Base-by-base conservation (phyloP, 2,113 vertebrate genomes). In the Fregetta grallaria region DNA sequence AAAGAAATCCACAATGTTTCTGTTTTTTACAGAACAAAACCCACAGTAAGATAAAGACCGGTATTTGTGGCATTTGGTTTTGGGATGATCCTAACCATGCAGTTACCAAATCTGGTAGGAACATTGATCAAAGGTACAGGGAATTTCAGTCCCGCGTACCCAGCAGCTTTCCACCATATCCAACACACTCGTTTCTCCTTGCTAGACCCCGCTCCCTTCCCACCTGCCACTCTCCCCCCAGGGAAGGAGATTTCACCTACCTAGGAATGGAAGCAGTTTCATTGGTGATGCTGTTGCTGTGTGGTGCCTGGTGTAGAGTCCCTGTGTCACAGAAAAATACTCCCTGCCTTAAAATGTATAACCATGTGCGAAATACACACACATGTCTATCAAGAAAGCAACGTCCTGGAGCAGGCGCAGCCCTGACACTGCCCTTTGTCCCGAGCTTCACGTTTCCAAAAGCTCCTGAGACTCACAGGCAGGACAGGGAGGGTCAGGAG, bases 211-310 rank as follows among this genome's bases (percentile, higher is more conserved):
- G 11, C 45, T 92, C 53, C 63, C 18, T 77, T 81, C 71, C 84
- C 67, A 44, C 67, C 55, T 74, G 62, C 11, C 55, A 20, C 38
- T 47, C 0, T 0, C 20, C 84, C 44, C 78, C 76, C 25, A 1
- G 45, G 53, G 56, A 94, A 76, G 72, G 53, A 79, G 47, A 63
- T 93, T 55, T 94, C 86, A 98, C 98, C 95, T 97, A 98, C 98
- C 98, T 95, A 98, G 90, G 47, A 98, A 96, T 91, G 91, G 94
- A 74, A 98, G 96, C 68, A 98, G 91, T 97, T 92, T 98, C 98
- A 98, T 98, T 96, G 98, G 97, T 91, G 94, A 70, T 52, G 92
- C 58, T 26, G 73, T 66, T 95, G 88, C 61, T 50, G 86, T 19
- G 45, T 45, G 10, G 70, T 52, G 87, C 65, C 92, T 61, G 88